phyloP scores from a whole-genome alignment of 2,888 invertebrate species.

The Drosophila anomelani region DNA sequence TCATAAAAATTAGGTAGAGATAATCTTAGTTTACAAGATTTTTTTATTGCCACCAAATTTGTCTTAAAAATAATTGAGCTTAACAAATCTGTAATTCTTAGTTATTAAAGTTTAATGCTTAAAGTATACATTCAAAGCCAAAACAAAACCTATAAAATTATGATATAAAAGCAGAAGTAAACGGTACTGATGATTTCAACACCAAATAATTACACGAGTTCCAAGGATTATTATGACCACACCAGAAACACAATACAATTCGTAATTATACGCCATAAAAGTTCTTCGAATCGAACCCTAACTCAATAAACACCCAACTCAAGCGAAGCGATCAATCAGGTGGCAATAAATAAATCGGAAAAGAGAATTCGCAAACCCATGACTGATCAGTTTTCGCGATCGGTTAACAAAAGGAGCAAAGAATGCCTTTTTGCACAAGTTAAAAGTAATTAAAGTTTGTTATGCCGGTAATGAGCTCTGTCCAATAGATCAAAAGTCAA shows the following conservation, averaged over 20 bases:
- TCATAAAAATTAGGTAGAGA: too few species aligned
- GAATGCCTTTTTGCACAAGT: slow-evolving; percentile 1
- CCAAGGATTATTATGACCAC: slow-evolving; percentile 22
- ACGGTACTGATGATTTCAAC: slow-evolving; percentile 15
- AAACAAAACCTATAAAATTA: not conserved
- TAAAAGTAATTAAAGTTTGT: slow-evolving; percentile 32
- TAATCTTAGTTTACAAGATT: too few species aligned
- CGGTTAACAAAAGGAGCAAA: slow-evolving; percentile 14
- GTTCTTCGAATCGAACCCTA: slow-evolving; percentile 1
- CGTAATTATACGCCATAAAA: slow-evolving; percentile 15
- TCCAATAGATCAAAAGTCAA: slow-evolving; percentile 18
- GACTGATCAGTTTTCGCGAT: slow-evolving; percentile 30
- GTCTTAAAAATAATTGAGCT: not conserved
- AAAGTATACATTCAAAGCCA: not conserved
- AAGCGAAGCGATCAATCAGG: slow-evolving; percentile 17
- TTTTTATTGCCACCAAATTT: not conserved
- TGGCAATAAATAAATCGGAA: slow-evolving; percentile 25
- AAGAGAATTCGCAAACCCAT: slow-evolving; percentile 31
- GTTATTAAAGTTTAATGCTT: not conserved
- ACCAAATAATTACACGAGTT: slow-evolving; percentile 4
- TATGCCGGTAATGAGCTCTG: slow-evolving; percentile 16
- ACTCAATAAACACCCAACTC: slow-evolving; percentile 5
- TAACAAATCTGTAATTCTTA: not conserved
- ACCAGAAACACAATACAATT: slow-evolving; percentile 5
- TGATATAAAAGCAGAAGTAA: not conserved